Conservation (phyloP, 2,888 invertebrate genomes). For the Phengaris arion region DNA sequence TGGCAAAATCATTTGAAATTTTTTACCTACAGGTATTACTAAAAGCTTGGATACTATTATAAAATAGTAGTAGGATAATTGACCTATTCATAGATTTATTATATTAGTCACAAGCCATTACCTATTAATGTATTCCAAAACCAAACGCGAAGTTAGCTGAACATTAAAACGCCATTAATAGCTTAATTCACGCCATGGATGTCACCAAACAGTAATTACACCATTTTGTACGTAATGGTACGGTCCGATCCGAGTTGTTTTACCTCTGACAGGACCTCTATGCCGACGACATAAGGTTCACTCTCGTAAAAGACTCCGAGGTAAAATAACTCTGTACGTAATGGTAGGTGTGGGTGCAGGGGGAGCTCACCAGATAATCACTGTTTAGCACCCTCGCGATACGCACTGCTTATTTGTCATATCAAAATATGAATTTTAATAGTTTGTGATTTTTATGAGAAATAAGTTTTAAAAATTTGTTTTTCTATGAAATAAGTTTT, state of each 20-base stretch:
- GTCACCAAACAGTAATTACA: conserved; percentile 60
- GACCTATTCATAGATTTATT: neutral
- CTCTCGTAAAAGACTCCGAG: neutral
- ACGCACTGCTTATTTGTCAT: conserved; percentile 15
- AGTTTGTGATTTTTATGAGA: neutral
- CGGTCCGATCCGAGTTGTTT: neutral
- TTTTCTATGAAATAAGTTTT: no score
- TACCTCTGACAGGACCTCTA: no score
- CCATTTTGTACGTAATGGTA: conserved; percentile 68
- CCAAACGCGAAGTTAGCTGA: conserved; percentile 2
- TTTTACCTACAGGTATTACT: no score
- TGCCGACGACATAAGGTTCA: neutral
- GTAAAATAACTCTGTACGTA: neutral
- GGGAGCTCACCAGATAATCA: conserved; percentile 41
- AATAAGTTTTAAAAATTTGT: no score
- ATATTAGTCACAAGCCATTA: conserved; percentile 30
- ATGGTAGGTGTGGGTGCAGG: conserved; percentile 39
- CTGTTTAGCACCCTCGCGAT: conserved; percentile 39
- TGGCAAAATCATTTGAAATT: no score
- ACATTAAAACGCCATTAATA: conserved; percentile 23
- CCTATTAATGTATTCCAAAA: conserved; percentile 16
- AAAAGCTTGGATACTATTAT: no score
- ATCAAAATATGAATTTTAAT: conserved; percentile 18
- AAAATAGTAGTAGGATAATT: no score
- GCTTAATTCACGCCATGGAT: conserved; percentile 18